Base-by-base conservation (phyloP, 2,797 vertebrate genomes). In the Myotis myotis region DNA sequence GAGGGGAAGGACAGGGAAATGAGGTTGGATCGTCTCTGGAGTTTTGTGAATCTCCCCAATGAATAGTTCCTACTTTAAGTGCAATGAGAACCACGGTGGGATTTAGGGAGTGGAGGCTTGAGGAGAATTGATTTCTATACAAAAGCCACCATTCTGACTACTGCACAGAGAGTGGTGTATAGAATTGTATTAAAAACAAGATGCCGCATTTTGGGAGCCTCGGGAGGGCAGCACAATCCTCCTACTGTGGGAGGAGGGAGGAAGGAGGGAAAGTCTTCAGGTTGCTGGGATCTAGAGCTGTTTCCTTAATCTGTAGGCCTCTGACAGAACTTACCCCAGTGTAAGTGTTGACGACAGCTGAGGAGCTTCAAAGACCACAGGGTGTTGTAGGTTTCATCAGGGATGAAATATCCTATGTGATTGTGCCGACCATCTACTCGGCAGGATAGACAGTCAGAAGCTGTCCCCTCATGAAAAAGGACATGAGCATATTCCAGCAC, bases 361-460 rank as follows among this genome's bases (percentile, higher is more conserved):
- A 89, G 38, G 79, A 86, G n/a, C 51, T 44, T 74, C 36, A 17
- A 28, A 38, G 11, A 13, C 13, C 36, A 33, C 12, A 33, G 23
- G 49, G 17, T 7, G 0, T 33, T 81, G 23, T 47, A 41, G 72
- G 20, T 55, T 64, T 64, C 25, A 10, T 66, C 28, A 75, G 47
- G 62, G 36, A 30, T 22, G 11, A 22, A 28, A 1, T 70, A 51
- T 80, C 47, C 66, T 22, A 5, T 2, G 30, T 36, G 38, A 66
- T 19, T 30, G 25, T 57, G 6, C 3, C 1, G 0, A 6, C 57
- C 4, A 4, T 13, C 38, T 38, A 62, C 28, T 12, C 23, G 7
- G 30, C 5, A 20, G 47, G 47, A 55, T 10, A 75, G 36, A 25
- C 2, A 20, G 44, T 33, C 53, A 78, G 5, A 41, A 30, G 11